Evolutionary conservation across 2,888 invertebrate species (phyloP).

Genomic region (Eupelmus urozonus): DNA sequence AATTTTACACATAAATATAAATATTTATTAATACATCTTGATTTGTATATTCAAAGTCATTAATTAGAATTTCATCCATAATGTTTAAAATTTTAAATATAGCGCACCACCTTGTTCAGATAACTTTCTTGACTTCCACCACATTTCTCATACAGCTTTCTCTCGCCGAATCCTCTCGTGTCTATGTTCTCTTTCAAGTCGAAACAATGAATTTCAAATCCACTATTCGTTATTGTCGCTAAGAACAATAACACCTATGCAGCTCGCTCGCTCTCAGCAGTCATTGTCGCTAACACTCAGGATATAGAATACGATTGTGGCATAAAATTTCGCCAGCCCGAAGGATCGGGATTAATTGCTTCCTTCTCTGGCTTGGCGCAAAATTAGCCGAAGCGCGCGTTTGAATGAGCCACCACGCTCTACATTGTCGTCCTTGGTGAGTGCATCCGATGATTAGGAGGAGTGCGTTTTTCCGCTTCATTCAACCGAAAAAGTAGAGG

Average conservation of each 20-base stretch:
- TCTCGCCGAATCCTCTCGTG: background rate
- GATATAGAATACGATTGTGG: constrained; percentile 11
- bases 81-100: too few species aligned
- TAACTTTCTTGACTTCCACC: too few species aligned
- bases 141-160: too few species aligned
- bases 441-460: constrained; percentile 32
- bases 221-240: constrained; percentile 64
- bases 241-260: constrained; percentile 65
- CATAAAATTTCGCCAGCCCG: constrained; percentile 23
- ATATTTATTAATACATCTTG: too few species aligned
- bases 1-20: too few species aligned
- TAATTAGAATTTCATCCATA: too few species aligned
- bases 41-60: too few species aligned
- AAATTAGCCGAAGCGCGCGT: background rate
- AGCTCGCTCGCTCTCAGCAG: background rate
- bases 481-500: background rate
- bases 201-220: constrained; percentile 71
- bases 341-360: constrained; percentile 37
- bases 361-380: background rate
- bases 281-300: constrained; percentile 19
- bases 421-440: background rate
- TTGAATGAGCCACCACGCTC: background rate
- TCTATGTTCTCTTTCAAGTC: constrained; percentile 48
- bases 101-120: too few species aligned
- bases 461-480: constrained; percentile 13